These are phyloP conservation scores for Planiliza haematocheilus DNA, from an alignment of 2,113 vertebrate species.

Conservation along the genomic window DNA sequence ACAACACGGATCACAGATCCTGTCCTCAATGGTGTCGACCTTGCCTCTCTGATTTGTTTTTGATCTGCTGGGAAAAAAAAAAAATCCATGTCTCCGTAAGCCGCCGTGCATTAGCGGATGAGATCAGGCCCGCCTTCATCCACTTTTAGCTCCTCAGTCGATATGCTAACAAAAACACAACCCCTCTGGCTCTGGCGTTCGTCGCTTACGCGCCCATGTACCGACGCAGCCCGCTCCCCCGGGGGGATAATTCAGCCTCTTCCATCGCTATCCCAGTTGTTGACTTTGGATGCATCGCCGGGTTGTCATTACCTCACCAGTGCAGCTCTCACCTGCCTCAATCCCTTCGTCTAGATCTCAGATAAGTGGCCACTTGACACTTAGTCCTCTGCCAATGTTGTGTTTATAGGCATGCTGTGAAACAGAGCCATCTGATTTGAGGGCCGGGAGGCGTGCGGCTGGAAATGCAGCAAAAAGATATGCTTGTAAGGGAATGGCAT, in stretches of 20 bases:
- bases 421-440: neutral
- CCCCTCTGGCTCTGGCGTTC: constrained; percentile 15
- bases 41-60: constrained; percentile 23
- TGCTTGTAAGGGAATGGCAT: no score
- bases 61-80: constrained; percentile 30
- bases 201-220: constrained; percentile 15
- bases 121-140: constrained; percentile 41
- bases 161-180: constrained; percentile 50
- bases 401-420: constrained; percentile 29
- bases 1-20: constrained; percentile 5
- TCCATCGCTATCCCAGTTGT: constrained; percentile 38
- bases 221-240: neutral
- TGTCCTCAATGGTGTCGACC: constrained; percentile 9
- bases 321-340: constrained; percentile 26
- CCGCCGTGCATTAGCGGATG: constrained; percentile 35
- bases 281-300: constrained; percentile 36
- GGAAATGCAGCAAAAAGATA: neutral
- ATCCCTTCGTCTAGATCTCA: constrained; percentile 17
- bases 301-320: constrained; percentile 48
- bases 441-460: neutral
- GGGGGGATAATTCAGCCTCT: constrained; percentile 36
- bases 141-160: constrained; percentile 48
- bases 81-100: constrained; percentile 48
- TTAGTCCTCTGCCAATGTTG: constrained; percentile 32
- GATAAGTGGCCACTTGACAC: constrained; percentile 58